Evolutionary conservation across 1,140 invertebrate genomes (phyloP).

Genomic region (Archivesica marissinica): DNA sequence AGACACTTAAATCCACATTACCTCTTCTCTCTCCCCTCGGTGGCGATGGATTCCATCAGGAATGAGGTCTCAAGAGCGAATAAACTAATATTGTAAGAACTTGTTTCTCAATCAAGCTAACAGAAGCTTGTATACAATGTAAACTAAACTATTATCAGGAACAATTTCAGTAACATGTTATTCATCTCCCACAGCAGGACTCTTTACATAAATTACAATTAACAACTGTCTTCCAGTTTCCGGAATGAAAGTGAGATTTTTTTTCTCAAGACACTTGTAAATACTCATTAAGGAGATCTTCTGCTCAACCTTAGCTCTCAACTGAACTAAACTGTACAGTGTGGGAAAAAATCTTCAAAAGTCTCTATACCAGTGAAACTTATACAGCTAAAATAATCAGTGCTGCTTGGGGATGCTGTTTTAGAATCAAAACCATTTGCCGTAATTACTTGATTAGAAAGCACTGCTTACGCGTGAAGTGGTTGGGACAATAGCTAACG

Average conservation of each 20-base stretch:
- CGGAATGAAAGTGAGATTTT: not conserved
- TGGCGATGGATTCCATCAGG: no score
- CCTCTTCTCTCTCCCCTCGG: no score
- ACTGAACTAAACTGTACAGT: slow-evolving; percentile 1
- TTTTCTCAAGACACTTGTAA: slow-evolving; percentile 25
- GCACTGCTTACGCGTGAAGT: slow-evolving; percentile 46
- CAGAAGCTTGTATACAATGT: not conserved
- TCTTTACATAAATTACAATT: slow-evolving; percentile 24
- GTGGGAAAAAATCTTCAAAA: slow-evolving; percentile 34
- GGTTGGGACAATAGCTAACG: slow-evolving; percentile 38
- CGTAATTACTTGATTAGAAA: slow-evolving; percentile 56
- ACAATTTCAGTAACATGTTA: not conserved
- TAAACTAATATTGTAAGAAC: not conserved
- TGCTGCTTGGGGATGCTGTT: not conserved
- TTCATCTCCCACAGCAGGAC: not conserved
- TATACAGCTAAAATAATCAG: slow-evolving; percentile 19
- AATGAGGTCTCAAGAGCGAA: no score
- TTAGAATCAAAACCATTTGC: slow-evolving; percentile 22
- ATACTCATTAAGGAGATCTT: not conserved
- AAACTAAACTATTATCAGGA: not conserved
- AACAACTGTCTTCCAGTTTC: not conserved
- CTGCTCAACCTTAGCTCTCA: not conserved
- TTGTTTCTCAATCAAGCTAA: not conserved
- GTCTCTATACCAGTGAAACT: not conserved
- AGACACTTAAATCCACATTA: no score